Conservation (phyloP, 2,888 invertebrate genomes). For the Megaustenia siamemsis region DNA sequence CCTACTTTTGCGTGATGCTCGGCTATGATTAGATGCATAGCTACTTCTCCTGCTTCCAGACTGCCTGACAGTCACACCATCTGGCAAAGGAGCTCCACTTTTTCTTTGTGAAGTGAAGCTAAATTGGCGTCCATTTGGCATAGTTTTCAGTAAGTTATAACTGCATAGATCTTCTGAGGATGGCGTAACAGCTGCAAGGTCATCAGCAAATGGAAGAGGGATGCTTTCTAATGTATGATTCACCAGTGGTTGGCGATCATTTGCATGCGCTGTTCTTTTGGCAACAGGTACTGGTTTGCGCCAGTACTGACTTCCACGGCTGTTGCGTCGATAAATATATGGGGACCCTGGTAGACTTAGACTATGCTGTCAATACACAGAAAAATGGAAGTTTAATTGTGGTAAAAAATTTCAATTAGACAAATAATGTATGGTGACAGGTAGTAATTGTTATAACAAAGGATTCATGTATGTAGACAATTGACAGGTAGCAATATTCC, state of each 20-base stretch:
- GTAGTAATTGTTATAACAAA: too few species aligned
- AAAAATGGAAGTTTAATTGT: background rate
- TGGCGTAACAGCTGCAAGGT: slow-evolving; percentile 97
- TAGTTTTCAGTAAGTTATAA: slow-evolving; percentile 82
- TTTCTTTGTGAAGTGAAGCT: slow-evolving; percentile 95
- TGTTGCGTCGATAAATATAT: slow-evolving; percentile 90
- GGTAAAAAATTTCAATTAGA: background rate
- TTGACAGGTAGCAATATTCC: too few species aligned
- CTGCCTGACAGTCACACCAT: slow-evolving; percentile 49
- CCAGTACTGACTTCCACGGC: slow-evolving; percentile 87
- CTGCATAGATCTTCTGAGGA: slow-evolving; percentile 91
- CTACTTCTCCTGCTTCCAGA: slow-evolving; percentile 66
- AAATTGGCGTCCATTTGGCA: slow-evolving; percentile 87
- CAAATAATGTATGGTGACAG: background rate
- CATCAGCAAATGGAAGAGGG: slow-evolving; percentile 94
- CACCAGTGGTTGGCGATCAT: slow-evolving; percentile 95
- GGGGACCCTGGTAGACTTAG: slow-evolving; percentile 98
- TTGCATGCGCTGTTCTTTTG: slow-evolving; percentile 71
- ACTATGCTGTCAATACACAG: slow-evolving; percentile 88
- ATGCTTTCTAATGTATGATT: slow-evolving; percentile 89
- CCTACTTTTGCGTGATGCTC: slow-evolving; percentile 65
- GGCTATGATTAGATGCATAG: slow-evolving; percentile 69
- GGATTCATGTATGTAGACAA: too few species aligned
- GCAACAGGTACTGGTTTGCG: slow-evolving; percentile 61
- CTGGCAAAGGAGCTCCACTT: slow-evolving; percentile 81